A percentile compares a stretch with the other conserved stretches of the same genome.
These are phyloP conservation scores for Drosophila melanogaster DNA, from an alignment of 1,140 invertebrate species.

Conservation along the genomic window Release_6_plus_ISO1_MT NT_033779.5:5078001-5078500, in stretches of 20 bases:
- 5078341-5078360: conserved; percentile 99
- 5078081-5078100: conserved; percentile 91
- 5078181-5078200: neutral
- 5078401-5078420: conserved; percentile 85
- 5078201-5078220: neutral
- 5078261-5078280: conserved; percentile 95
- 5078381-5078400: conserved; percentile 92
- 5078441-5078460: conserved; percentile 85
- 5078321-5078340: conserved; percentile 98
- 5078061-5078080: conserved; percentile 95
- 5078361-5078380: conserved; percentile 92
- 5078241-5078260: conserved; percentile 98
- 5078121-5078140: neutral
- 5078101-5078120: too few relatives aligned
- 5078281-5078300: conserved; percentile 96
- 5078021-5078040: conserved; percentile 92
- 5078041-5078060: conserved; percentile 93
- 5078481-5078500: conserved; percentile 96
- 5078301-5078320: conserved; percentile 97
- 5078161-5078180: neutral
- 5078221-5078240: conserved; percentile 88
- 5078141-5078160: neutral
- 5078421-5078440: conserved; percentile 3
- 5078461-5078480: conserved; percentile 96
- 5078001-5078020: conserved; percentile 96